A percentile compares a stretch with the other conserved stretches of the same genome.
Conservation (phyloP, 2,888 invertebrate species). For the Phania funesta region DNA sequence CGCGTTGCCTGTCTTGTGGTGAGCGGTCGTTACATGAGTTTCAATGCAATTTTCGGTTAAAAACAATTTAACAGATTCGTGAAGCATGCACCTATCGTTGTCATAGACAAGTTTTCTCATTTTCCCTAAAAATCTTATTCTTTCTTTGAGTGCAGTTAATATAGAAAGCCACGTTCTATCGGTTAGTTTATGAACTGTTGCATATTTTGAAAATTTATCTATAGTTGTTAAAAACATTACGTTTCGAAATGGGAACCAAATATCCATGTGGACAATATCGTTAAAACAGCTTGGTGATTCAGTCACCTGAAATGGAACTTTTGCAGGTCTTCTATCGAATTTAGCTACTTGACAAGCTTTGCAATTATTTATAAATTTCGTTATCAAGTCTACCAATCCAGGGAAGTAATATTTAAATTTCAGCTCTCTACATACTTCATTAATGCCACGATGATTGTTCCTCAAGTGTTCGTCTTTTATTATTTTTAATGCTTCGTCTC, state of each 20-base stretch:
- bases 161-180: constrained; percentile 37
- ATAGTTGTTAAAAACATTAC: constrained; percentile 36
- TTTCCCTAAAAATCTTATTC: neutral
- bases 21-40: no score
- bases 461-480: no score
- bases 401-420: no score
- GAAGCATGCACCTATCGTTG: no score
- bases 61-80: no score
- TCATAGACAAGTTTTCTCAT: neutral
- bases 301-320: constrained; percentile 8
- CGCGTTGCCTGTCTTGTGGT: no score
- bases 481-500: neutral
- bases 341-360: constrained; percentile 18
- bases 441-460: no score
- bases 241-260: constrained; percentile 39
- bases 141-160: neutral
- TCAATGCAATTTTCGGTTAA: no score
- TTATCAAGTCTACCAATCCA: no score
- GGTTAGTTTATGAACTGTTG: constrained; percentile 34
- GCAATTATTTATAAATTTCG: neutral
- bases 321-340: constrained; percentile 11
- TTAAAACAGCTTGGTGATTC: constrained; percentile 25
- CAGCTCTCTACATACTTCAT: no score
- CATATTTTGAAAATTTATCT: constrained; percentile 39
- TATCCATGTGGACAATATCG: no score